Evolutionary conservation across 2,113 vertebrate species (phyloP).

Genomic region (Ochotona curzoniae): DNA sequence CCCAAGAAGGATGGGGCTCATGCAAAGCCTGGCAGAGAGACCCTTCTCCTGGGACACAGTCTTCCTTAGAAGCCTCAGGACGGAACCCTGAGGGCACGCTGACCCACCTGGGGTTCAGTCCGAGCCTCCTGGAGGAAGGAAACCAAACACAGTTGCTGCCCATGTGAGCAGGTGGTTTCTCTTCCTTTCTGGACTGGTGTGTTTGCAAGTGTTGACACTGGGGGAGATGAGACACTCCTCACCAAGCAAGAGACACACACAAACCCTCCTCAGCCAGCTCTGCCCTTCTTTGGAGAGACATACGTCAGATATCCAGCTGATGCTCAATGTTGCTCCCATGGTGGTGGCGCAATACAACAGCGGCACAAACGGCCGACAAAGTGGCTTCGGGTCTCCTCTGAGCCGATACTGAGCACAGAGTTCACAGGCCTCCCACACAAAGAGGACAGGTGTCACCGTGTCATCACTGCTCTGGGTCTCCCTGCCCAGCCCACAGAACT

Average conservation of each 20-base stretch:
- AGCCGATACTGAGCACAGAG: constrained; percentile 60
- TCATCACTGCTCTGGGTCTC: neutral
- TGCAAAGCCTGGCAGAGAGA: neutral
- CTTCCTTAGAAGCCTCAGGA: neutral
- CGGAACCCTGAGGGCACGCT: neutral
- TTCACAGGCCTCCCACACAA: neutral
- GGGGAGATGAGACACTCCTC: constrained; percentile 42
- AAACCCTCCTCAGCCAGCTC: constrained; percentile 43
- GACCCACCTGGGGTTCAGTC: neutral
- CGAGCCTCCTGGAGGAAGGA: neutral
- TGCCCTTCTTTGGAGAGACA: constrained; percentile 51
- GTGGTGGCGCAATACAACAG: constrained; percentile 66
- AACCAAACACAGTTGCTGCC: neutral
- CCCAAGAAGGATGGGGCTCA: too few relatives aligned
- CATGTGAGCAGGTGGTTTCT: neutral
- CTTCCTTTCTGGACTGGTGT: constrained; percentile 35
- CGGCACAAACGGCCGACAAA: constrained; percentile 75
- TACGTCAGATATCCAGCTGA: constrained; percentile 52
- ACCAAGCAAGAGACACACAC: constrained; percentile 17
- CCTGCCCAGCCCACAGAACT: fast-evolving
- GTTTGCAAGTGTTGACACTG: constrained; percentile 43
- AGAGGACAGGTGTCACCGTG: neutral
- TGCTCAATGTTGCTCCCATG: constrained; percentile 12
- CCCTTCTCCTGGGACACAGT: neutral
- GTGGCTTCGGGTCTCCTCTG: constrained; percentile 70